Percentiles rank a stretch among this genome's conserved stretches.
phyloP scores from a whole-genome alignment of 2,888 invertebrate genomes.

The Lysandra coridon region DNA sequence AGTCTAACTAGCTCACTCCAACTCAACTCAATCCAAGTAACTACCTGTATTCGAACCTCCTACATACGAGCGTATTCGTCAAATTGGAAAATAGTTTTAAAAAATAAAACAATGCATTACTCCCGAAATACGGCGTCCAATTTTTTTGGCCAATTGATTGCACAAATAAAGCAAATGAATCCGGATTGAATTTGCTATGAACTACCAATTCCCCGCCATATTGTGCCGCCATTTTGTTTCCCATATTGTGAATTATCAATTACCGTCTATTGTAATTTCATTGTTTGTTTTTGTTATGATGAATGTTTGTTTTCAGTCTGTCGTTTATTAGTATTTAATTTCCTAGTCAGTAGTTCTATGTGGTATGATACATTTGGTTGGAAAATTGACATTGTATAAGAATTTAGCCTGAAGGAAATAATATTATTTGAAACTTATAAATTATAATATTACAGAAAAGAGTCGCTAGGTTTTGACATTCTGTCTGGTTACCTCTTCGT shows the following conservation, averaged over 20 bases:
- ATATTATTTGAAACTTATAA: too few relatives aligned
- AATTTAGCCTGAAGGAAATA: too few relatives aligned
- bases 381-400: too few relatives aligned
- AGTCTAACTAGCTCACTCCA: background rate
- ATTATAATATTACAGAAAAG: too few relatives aligned
- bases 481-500: too few relatives aligned
- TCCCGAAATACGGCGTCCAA: constrained; percentile 33
- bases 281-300: constrained; percentile 10
- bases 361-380: too few relatives aligned
- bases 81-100: constrained; percentile 18
- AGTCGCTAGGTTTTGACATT: too few relatives aligned
- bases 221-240: constrained; percentile 29
- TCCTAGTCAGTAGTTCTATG: background rate
- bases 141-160: constrained; percentile 75
- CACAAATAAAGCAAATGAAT: constrained; percentile 72
- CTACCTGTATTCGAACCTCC: background rate
- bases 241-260: constrained; percentile 21
- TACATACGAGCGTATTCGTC: background rate
- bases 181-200: constrained; percentile 73
- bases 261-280: background rate
- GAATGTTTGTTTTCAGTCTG: background rate
- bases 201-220: constrained; percentile 52
- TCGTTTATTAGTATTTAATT: background rate
- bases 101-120: constrained; percentile 23
- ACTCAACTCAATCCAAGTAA: background rate